phyloP scores from a whole-genome alignment of 2,113 vertebrate species.

The Elanus axillaris region DNA sequence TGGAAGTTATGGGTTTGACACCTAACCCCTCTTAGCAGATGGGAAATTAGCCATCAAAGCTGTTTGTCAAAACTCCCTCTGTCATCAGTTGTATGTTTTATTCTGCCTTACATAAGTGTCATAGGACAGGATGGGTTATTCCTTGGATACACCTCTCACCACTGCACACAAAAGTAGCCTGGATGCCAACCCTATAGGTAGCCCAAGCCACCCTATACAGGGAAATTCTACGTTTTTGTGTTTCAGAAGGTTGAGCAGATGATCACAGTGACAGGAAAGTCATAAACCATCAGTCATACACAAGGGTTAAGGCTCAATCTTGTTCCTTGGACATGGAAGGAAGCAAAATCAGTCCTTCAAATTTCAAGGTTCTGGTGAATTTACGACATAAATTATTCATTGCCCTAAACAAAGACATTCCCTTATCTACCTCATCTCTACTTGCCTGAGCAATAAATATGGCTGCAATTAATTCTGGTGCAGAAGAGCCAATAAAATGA shows the following conservation, averaged over 20 bases:
- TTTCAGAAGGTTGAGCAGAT: background rate
- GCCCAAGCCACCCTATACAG: background rate
- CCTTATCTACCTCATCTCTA: slow-evolving; percentile 39
- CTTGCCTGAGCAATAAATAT: slow-evolving; percentile 31
- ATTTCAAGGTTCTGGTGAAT: slow-evolving; percentile 39
- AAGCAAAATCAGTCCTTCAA: background rate
- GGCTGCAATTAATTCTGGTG: slow-evolving; percentile 45
- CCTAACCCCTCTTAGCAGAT: background rate
- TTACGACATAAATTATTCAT: slow-evolving; percentile 38
- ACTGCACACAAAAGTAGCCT: background rate
- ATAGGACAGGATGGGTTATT: background rate
- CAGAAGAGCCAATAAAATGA: slow-evolving; percentile 42
- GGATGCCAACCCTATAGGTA: background rate
- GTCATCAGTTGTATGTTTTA: background rate
- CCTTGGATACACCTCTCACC: background rate
- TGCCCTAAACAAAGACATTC: slow-evolving; percentile 1
- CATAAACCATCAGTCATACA: background rate
- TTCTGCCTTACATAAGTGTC: background rate
- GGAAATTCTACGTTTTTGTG: background rate
- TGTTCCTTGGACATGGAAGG: background rate
- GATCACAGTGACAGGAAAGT: background rate
- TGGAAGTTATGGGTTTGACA: background rate
- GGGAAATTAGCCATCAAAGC: background rate
- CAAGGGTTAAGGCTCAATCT: background rate
- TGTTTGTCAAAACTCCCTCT: background rate